phyloP scores from a whole-genome alignment of 2,797 vertebrate genomes.

The Tenualosa ilisha region DNA sequence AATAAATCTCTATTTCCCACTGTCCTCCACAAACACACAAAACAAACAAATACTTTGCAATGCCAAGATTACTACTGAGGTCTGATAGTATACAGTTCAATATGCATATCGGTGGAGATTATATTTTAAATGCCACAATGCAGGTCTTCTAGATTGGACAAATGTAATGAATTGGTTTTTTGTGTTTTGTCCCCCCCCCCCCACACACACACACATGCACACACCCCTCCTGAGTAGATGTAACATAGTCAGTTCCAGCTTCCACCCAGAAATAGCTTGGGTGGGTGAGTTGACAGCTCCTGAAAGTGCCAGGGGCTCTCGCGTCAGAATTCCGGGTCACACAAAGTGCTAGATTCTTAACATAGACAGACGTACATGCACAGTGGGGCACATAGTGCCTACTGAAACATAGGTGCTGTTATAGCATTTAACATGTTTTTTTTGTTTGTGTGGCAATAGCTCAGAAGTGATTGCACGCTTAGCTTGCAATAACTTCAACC shows the following conservation, averaged over 20 bases:
- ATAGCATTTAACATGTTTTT: not conserved
- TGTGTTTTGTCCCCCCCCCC: not conserved
- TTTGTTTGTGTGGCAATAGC: not conserved
- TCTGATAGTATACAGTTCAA: not conserved
- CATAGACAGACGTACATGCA: not conserved
- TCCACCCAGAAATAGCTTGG: not conserved
- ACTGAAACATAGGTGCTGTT: not conserved
- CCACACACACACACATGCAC: not conserved
- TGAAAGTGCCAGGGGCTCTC: not conserved
- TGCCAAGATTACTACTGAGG: not conserved
- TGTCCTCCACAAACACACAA: too few relatives aligned
- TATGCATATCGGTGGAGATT: not conserved
- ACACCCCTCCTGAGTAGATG: not conserved
- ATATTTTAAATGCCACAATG: not conserved
- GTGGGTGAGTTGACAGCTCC: constrained; percentile 5
- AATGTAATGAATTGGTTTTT: not conserved
- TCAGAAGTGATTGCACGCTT: too few relatives aligned
- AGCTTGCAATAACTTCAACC: not conserved
- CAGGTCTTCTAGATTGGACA: not conserved
- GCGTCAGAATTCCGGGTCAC: not conserved
- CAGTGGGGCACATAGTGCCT: not conserved
- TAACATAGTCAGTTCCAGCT: constrained; percentile 5
- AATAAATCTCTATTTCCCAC: not conserved
- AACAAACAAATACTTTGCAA: too few relatives aligned
- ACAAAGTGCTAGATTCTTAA: constrained; percentile 11